A percentile compares a stretch with the other conserved stretches of the same genome.
Conservation (phyloP, 1,140 invertebrate genomes). For the Dreissena polymorpha region DNA sequence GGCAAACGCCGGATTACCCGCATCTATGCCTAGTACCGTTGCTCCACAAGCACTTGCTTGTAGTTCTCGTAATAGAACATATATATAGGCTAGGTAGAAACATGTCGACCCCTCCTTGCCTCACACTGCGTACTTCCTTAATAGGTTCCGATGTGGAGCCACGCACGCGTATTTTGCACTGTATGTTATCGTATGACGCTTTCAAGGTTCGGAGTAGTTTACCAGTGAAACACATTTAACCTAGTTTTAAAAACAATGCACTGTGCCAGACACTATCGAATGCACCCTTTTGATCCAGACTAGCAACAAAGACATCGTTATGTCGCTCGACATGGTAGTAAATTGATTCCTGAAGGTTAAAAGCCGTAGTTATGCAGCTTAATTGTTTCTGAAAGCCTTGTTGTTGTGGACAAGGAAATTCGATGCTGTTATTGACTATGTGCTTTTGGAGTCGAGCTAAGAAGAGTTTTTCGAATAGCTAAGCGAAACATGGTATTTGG, state of each 20-base stretch:
- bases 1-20: background rate
- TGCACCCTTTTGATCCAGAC: background rate
- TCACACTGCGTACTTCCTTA: too few species aligned
- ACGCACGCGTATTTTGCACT: too few species aligned
- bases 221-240: too few species aligned
- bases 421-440: too few species aligned
- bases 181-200: too few species aligned
- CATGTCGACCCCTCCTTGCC: too few species aligned
- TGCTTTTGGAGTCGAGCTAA: background rate
- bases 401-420: too few species aligned
- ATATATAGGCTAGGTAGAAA: too few species aligned
- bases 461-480: background rate
- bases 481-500: background rate
- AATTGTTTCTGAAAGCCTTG: conserved; percentile 1
- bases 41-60: background rate
- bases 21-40: background rate
- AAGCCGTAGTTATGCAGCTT: conserved; percentile 8
- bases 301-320: background rate
- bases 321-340: background rate
- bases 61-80: background rate
- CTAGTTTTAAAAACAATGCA: too few species aligned
- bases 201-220: too few species aligned
- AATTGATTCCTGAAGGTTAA: background rate
- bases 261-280: too few species aligned
- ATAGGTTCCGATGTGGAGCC: too few species aligned